Percentiles rank a stretch among this genome's conserved stretches.
Conservation (phyloP, 2,888 invertebrate species). For the Eulithis prunata region DNA sequence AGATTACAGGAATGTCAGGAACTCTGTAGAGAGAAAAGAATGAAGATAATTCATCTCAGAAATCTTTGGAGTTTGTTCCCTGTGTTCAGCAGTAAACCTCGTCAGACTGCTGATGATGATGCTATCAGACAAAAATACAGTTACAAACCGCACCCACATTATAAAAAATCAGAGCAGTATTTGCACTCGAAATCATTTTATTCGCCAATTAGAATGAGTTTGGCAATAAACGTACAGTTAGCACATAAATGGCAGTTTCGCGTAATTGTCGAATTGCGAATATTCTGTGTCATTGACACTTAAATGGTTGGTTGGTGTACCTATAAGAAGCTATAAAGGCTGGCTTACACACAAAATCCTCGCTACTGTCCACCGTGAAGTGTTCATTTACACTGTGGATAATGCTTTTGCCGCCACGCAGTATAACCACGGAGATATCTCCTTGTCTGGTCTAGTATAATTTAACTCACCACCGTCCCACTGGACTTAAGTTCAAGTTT, state of each 20-base stretch:
- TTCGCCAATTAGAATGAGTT: conserved; percentile 39
- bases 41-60: too few relatives aligned
- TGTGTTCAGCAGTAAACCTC: background rate
- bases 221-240: conserved; percentile 36
- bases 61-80: too few relatives aligned
- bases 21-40: too few relatives aligned
- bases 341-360: too few relatives aligned
- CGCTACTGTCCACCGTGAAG: too few relatives aligned
- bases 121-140: conserved; percentile 1
- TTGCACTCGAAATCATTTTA: conserved; percentile 24
- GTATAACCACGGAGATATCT: too few relatives aligned
- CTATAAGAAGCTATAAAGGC: background rate
- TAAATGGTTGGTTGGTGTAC: background rate
- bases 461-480: too few relatives aligned
- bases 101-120: background rate
- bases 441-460: too few relatives aligned
- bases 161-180: conserved; percentile 8
- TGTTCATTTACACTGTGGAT: too few relatives aligned
- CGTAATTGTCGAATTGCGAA: conserved; percentile 21
- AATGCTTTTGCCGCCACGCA: too few relatives aligned
- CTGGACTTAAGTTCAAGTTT: too few relatives aligned
- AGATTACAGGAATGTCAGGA: too few relatives aligned
- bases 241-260: conserved; percentile 25
- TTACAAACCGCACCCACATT: background rate
- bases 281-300: conserved; percentile 25